Conservation (phyloP, 2,888 invertebrate genomes). For the Callyntrura sp. region DNA sequence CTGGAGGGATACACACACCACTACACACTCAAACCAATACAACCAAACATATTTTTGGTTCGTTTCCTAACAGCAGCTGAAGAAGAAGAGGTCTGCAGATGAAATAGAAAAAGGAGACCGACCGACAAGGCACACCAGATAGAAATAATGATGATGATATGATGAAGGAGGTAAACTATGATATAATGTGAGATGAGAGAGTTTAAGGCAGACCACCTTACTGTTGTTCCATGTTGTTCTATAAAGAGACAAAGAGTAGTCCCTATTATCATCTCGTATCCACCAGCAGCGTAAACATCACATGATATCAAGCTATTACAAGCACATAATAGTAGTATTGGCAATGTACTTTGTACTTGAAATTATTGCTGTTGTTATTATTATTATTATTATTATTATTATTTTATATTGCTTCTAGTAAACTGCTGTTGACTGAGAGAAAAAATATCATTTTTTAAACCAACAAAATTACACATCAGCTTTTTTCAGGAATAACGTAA, state of each 20-base stretch:
- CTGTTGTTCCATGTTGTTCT: slow-evolving; percentile 17
- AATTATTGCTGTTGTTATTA: neutral
- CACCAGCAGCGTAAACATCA: slow-evolving; percentile 22
- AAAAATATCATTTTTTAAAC: too few relatives aligned
- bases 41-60: slow-evolving; percentile 52
- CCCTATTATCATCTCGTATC: slow-evolving; percentile 60
- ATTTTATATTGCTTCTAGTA: too few relatives aligned
- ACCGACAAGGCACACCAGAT: slow-evolving; percentile 50
- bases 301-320: slow-evolving; percentile 1
- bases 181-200: slow-evolving; percentile 16
- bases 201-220: slow-evolving; percentile 65
- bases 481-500: neutral
- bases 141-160: slow-evolving; percentile 29
- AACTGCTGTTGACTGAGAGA: too few relatives aligned
- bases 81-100: slow-evolving; percentile 14
- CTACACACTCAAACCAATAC: neutral
- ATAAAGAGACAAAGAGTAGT: neutral
- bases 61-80: slow-evolving; percentile 71
- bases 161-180: too few relatives aligned
- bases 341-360: neutral
- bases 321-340: slow-evolving; percentile 24
- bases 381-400: too few relatives aligned
- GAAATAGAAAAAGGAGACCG: slow-evolving; percentile 57
- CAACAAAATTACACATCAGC: neutral
- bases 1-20: slow-evolving; percentile 58